Evolutionary conservation across 2,797 vertebrate genomes (phyloP).

Genomic region (Crocodylus rhombifer): DNA sequence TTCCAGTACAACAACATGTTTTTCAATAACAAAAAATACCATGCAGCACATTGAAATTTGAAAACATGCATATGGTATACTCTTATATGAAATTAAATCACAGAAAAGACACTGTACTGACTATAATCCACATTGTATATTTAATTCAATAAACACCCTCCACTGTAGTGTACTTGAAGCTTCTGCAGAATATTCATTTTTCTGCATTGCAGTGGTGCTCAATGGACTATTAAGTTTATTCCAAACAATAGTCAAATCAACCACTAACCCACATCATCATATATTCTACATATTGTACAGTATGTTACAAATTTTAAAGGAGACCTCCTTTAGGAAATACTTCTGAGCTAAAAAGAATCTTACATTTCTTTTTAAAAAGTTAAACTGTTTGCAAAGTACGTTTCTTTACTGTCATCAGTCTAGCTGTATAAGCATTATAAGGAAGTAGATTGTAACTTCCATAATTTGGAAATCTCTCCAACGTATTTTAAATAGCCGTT

Average conservation of each 20-base stretch:
- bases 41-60: constrained; percentile 17
- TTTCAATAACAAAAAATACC: constrained; percentile 1
- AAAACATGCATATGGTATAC: neutral
- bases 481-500: neutral
- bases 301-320: neutral
- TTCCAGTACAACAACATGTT: neutral
- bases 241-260: neutral
- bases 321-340: neutral
- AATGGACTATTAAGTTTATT: neutral
- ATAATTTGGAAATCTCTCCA: neutral
- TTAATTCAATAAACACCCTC: neutral
- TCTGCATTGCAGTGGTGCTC: neutral
- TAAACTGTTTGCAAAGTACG: neutral
- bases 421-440: fast-evolving
- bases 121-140: neutral
- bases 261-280: fast-evolving
- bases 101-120: neutral
- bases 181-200: neutral
- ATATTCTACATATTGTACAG: neutral
- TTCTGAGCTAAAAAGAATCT: neutral
- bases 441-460: neutral
- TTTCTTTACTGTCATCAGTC: neutral
- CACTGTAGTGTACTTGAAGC: neutral
- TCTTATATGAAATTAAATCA: constrained; percentile 42
- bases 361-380: fast-evolving